Percentiles rank a stretch among this genome's conserved stretches.
These are phyloP conservation scores for Pardalotus punctatus DNA, from an alignment of 2,113 vertebrate genomes.

Conservation along the genomic window DNA sequence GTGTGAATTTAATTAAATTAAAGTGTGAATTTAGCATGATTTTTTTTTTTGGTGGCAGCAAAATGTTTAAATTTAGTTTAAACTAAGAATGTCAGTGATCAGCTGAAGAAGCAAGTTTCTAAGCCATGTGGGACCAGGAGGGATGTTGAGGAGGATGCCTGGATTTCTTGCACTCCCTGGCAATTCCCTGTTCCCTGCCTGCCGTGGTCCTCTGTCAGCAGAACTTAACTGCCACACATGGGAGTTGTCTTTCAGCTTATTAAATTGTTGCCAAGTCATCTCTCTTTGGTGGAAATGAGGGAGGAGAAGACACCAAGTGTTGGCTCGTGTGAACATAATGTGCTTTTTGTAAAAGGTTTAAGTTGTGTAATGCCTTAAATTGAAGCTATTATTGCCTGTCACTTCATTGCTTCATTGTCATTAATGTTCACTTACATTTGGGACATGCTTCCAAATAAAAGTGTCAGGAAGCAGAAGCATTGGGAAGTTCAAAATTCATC, in stretches of 20 bases:
- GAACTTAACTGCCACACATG: neutral
- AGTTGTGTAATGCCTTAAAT: neutral
- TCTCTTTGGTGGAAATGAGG: neutral
- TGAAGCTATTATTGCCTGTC: neutral
- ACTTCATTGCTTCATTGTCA: neutral
- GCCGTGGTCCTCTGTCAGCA: neutral
- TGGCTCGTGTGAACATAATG: neutral
- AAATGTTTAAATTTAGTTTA: neutral
- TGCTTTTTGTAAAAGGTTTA: neutral
- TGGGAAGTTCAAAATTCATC: neutral
- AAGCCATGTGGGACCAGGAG: neutral
- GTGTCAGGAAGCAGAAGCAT: neutral
- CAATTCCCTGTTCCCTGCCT: neutral
- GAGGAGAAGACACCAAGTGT: neutral
- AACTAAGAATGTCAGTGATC: neutral
- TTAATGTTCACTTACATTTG: neutral
- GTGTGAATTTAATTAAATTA: neutral
- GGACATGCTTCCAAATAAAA: neutral
- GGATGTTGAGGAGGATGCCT: neutral
- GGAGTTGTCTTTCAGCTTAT: neutral
- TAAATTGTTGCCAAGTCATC: neutral
- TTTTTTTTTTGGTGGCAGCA: rapidly evolving
- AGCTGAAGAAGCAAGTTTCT: neutral
- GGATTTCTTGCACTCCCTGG: neutral
- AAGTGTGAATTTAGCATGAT: neutral